Evolutionary conservation across 2,113 vertebrate genomes (phyloP).

Genomic region (Apteryx owenii): DNA sequence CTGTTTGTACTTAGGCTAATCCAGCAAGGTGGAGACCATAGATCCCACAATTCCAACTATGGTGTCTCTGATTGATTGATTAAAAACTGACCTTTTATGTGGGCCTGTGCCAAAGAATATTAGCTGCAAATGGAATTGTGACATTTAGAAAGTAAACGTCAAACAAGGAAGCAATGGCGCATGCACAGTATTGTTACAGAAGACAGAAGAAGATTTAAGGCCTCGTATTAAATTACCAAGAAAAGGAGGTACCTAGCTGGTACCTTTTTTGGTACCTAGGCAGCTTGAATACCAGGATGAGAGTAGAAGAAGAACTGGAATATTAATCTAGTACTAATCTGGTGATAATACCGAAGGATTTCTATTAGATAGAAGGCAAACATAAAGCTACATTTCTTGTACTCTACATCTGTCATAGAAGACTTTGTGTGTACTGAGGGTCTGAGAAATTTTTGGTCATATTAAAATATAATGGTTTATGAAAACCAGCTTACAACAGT

Average conservation of each 20-base stretch:
- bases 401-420: neutral
- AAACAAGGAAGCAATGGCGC: neutral
- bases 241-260: neutral
- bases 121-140: neutral
- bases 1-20: neutral
- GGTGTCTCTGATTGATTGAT: neutral
- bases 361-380: neutral
- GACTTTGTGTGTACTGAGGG: neutral
- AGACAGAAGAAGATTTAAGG: neutral
- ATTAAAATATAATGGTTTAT: neutral
- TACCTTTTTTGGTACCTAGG: neutral
- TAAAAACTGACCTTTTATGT: conserved; percentile 6
- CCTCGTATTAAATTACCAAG: neutral
- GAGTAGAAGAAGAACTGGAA: neutral
- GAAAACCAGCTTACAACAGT: neutral
- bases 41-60: neutral
- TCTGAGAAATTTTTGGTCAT: neutral
- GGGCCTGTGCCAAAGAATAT: neutral
- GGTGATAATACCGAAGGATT: neutral
- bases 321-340: neutral
- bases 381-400: neutral
- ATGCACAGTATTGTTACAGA: neutral
- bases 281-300: neutral
- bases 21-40: neutral
- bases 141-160: conserved; percentile 12